Base-by-base conservation (phyloP, 2,797 vertebrate species). In the Rallus crepitans region DNA sequence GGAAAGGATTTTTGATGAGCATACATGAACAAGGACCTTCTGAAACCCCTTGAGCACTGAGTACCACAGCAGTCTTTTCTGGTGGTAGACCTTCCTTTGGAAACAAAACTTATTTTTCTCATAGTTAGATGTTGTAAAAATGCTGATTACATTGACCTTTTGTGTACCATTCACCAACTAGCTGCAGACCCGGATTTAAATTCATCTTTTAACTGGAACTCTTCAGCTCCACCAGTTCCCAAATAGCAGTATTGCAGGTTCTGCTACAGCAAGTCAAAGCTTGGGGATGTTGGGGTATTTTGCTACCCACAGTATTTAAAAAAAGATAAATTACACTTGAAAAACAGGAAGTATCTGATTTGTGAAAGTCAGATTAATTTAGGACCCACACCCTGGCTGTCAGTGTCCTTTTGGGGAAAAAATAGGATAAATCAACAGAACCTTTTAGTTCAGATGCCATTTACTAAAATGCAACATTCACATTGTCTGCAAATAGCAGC, bases 401-500 rank as follows among this genome's bases (percentile, higher is more conserved):
- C 90, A 82, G 25, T 47, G 65, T 77, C 18, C 17, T 89, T 92
- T 65, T 2, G 7, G 27, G 7, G 12, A 53, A 68, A 76, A 76
- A 86, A 39, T 2, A n/a, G 8, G 42, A 40, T 40, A 84, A 82
- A 93, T 70, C 72, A 70, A 88, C 35, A 64, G 52, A 95, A 92
- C 48, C 25, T 92, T 93, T 93, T 56, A 6, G 23, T 95, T 96
- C 92, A 93, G 77, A 93, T 95, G 92, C 87, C 91, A 95, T 96
- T 96, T 95, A 55, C 92, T 95, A 94, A 96, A 94, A 96, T 90
- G 79, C 82, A 96, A 78, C 73, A 82, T 65, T 81, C 89, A 75
- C 75, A 42, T 82, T 93, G 73, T 81, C 92, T 90, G 92, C 52
- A 94, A 97, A 94, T 85, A 97, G 77, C 87, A 94, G 71, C 40